A percentile compares a stretch with the other conserved stretches of the same genome.
Evolutionary conservation across 1,140 invertebrate genomes (phyloP).

Genomic region (Diprion similis): DNA sequence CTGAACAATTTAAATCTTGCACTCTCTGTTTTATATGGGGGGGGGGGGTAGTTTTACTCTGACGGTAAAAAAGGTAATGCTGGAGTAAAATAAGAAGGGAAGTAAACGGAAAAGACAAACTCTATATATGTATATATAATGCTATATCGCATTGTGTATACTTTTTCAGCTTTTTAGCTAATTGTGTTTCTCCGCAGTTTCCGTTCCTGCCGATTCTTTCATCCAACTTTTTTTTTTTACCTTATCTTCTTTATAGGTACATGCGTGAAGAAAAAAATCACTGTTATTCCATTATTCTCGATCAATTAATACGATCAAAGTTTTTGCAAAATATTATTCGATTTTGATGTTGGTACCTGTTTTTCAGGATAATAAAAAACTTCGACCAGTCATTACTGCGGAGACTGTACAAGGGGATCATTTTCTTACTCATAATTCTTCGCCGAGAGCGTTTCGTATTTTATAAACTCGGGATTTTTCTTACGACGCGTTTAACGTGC

Average conservation of each 20-base stretch:
- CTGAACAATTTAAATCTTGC: constrained; percentile 36
- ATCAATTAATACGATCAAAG: not conserved
- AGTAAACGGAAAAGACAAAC: not conserved
- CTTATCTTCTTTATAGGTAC: not conserved
- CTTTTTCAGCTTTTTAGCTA: not conserved
- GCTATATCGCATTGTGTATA: not conserved
- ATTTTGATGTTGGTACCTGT: no score
- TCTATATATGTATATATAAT: no score
- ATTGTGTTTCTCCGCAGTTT: not conserved
- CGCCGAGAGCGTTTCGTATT: no score
- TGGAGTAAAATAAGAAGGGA: not conserved
- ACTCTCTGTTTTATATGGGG: constrained; percentile 31
- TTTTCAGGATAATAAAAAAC: no score
- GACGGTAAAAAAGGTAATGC: not conserved
- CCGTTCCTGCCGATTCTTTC: no score
- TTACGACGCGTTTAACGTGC: no score
- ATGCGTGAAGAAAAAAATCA: not conserved
- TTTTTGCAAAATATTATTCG: no score
- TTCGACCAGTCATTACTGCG: no score
- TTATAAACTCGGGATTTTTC: no score
- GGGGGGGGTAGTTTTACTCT: constrained; percentile 28
- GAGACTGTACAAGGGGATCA: no score
- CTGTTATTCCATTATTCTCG: not conserved
- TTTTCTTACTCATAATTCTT: no score
- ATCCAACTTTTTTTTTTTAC: no score